A percentile compares a stretch with the other conserved stretches of the same genome.
Evolutionary conservation across 1,140 invertebrate genomes (phyloP).

Genomic region (Diabrotica virgifera): DNA sequence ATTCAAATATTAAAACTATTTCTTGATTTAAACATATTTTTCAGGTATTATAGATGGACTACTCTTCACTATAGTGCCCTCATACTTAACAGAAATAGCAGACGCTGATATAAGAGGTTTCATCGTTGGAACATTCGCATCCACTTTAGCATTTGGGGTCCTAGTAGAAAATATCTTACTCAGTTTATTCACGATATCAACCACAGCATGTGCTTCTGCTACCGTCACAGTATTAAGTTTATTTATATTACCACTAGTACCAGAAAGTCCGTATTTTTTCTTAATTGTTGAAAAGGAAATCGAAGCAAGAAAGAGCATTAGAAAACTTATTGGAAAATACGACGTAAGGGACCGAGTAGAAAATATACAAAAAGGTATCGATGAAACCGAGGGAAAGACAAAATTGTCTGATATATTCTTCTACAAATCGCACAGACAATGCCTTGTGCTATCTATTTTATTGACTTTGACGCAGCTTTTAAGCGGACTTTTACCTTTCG

Average conservation of each 20-base stretch:
- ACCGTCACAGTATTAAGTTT: slow-evolving; percentile 21
- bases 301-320: slow-evolving; percentile 18
- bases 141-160: slow-evolving; percentile 19
- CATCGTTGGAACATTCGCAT: slow-evolving; percentile 12
- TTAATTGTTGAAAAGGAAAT: slow-evolving; percentile 15
- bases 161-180: slow-evolving; percentile 22
- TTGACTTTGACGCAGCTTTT: slow-evolving; percentile 12
- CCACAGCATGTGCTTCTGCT: slow-evolving; percentile 17
- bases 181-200: neutral
- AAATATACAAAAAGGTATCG: neutral
- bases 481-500: neutral
- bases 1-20: no score
- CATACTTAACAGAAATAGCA: slow-evolving; percentile 21
- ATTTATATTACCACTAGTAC: slow-evolving; percentile 21
- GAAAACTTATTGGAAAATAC: slow-evolving; percentile 13
- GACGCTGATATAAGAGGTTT: slow-evolving; percentile 24
- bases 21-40: neutral
- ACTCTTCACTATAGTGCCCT: slow-evolving; percentile 10
- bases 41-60: slow-evolving; percentile 12
- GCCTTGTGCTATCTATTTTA: slow-evolving; percentile 1
- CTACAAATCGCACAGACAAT: slow-evolving; percentile 17
- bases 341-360: slow-evolving; percentile 21
- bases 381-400: slow-evolving; percentile 4
- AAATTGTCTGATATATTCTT: slow-evolving; percentile 19
- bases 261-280: slow-evolving; percentile 28